Evolutionary conservation across 92 coral and sea anemone genomes (phyloP).

Genomic region (Porites divaricata): DNA sequence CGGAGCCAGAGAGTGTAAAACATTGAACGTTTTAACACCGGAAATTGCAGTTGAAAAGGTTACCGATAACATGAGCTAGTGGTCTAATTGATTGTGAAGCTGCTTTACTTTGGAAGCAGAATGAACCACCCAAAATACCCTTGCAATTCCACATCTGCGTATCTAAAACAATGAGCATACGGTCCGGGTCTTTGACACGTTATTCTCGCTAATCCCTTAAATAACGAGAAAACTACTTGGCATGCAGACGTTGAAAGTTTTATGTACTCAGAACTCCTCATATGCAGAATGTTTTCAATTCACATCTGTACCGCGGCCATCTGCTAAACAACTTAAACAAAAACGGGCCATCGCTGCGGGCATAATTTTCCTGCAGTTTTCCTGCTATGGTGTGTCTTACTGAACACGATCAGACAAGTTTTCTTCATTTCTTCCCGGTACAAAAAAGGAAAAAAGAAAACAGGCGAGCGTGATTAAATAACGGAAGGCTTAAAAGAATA

Average conservation of each 20-base stretch:
- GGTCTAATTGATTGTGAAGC: background rate
- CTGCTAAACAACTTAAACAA: slow-evolving; percentile 24
- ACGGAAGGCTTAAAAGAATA: background rate
- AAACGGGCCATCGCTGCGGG: slow-evolving; percentile 7
- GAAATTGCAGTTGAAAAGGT: slow-evolving; percentile 76
- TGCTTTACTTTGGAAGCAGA: background rate
- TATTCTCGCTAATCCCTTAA: slow-evolving; percentile 6
- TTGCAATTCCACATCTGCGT: background rate
- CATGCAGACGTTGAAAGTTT: background rate
- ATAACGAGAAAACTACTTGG: slow-evolving; percentile 5
- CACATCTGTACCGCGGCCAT: background rate
- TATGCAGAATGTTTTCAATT: background rate
- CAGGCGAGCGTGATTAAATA: background rate
- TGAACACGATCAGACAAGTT: slow-evolving; percentile 7
- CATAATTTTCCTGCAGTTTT: slow-evolving; percentile 5
- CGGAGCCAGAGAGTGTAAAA: slow-evolving; percentile 6
- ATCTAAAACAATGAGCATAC: background rate
- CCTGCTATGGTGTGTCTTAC: background rate
- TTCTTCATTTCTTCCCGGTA: background rate
- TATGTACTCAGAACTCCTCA: background rate
- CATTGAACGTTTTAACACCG: slow-evolving; percentile 53
- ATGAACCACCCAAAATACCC: background rate
- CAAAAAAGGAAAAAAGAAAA: background rate
- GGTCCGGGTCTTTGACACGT: background rate
- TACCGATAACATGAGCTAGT: slow-evolving; percentile 22